Evolutionary conservation across 2,797 vertebrate species (phyloP), one percentile per base, ranked within the genome.

Genomic region (Amblyraja radiata): DNA sequence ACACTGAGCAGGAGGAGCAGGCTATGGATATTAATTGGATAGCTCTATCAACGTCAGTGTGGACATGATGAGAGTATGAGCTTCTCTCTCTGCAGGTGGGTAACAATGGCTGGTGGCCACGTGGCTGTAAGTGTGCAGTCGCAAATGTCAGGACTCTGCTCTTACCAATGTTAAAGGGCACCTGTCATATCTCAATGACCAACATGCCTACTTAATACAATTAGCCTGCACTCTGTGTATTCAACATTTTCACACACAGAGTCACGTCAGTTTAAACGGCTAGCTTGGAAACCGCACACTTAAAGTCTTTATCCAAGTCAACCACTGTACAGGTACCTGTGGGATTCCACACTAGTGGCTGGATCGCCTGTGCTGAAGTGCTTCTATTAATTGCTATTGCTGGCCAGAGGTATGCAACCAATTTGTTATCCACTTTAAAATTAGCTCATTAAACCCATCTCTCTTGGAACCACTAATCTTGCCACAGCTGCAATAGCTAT

Each of bases 401-500:
- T 84, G 81, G n/a, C 77, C 32, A 78, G 77, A 84, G 28, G 9
- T 58, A 58, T 28, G 10, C 81, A 84, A 28, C 81, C 54, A 84
- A 84, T 58, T 84, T 61, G 25, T 28, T 13, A 58, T 6, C 81
- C 54, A 84, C 32, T 78, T 78, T 78, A 78, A 58, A 61, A 58
- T 58, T 11, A 2, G 46, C 13, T 61, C 81, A 84, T 84, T 84
- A 84, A 84, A 5, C 65, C 32, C 65, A 90, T 16, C 86, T 71
- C 63, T 21, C 86, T 21, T 65, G 86, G 58, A 90, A 90, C 63
- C 32, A 90, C 65, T 68, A 90, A 36, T 36, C 86, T 90, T 23
- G n/a, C 16, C 63, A 71, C 86, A 90, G 18, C 32, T 68, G 86
- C 36, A 36, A 68, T 68, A 68, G 68, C 86, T n/a, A 11, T 0